Base-by-base conservation (phyloP, 2,888 invertebrate genomes). In the Spatulosminthurus flaviceps region DNA sequence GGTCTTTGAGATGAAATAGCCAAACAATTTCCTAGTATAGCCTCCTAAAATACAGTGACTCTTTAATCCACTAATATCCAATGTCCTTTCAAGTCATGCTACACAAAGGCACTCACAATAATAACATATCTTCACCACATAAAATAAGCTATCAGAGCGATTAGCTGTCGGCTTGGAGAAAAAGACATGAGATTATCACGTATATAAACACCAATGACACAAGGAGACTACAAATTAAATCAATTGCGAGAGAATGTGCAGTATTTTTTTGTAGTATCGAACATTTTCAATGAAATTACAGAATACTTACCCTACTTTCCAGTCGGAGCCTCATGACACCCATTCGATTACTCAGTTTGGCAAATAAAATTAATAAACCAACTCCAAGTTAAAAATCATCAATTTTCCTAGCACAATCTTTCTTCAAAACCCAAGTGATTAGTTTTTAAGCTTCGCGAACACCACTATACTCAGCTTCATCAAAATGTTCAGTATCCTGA, bases 241-340 rank as follows among this genome's bases (percentile, higher is more conserved):
- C 34, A 34, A 34, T n/a, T 51, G 51, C 4, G n/a, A 51, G 51
- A n/a, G 51, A 51, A 51, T 51, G 9, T n/a, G 16, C 16, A 51
- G 16, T 2, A 51, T 11, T 2, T 51, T 51, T 51, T 51, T 51
- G 13, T 22, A n/a, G 42, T 42, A 16, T n/a, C n/a, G n/a, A n/a
- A n/a, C n/a, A n/a, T n/a, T n/a, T n/a, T n/a, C n/a, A n/a, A n/a
- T n/a, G n/a, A n/a, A n/a, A n/a, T n/a, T n/a, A n/a, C n/a, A 51
- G 21, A 61, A 1, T 34, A 82, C 84, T 85, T 83, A 85, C 85
- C 84, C 85, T 83, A 82, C 81, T 83, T 85, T 85, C 85, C 80
- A 85, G 81, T 81, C 85, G 81, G 79, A 85, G 83, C 78, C 85
- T 82, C 85, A 85, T 85, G 79, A 85, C 84, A 83, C 83, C 84